Base-by-base conservation (phyloP, 2,113 vertebrate genomes). In the Hirundichthys speculiger region DNA sequence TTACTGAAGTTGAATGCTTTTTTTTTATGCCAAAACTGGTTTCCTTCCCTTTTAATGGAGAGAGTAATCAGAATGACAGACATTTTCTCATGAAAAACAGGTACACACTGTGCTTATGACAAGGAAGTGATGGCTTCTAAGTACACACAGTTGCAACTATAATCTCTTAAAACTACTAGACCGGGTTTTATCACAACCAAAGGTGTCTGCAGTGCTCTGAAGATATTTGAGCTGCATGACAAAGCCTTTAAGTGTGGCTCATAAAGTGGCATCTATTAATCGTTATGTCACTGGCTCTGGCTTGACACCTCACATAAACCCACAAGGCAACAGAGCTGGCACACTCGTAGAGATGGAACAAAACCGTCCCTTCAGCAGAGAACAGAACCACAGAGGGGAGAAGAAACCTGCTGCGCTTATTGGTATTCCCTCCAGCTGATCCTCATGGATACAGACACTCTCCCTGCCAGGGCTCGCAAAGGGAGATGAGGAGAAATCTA, bases 351-450 rank as follows among this genome's bases (percentile, higher is more conserved):
- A 66, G 75, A 84, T 61, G 62, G 69, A 86, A 91, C 82, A 88
- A 88, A 89, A 80, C 80, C 25, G 20, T 82, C 85, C 80, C 75
- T 86, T 86, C 74, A 85, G 81, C 67, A 24, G 66, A 77, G 83
- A 89, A 83, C 75, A 76, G 69, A 82, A 39, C 41, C 84, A 39
- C 78, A 78, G 76, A 78, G 86, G 79, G 87, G 82, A n/a, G n/a
- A 81, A 79, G 79, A 86, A 73, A 67, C 73, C 75, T 38, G 64
- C 22, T 3, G 61, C 63, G 75, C 86, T 89, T 73, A 88, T 91
- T 91, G 85, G 85, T 89, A 91, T 91, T 91, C 89, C 85, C 74
- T 83, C 75, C 82, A 86, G 69, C 85, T 81, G 81, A 86, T 83
- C 80, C 74, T 64, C 77, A 80, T 79, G 77, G 82, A 86, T 71